A percentile compares a stretch with the other conserved stretches of the same genome.
Conservation (phyloP, 2,113 vertebrate genomes). For the Dicerorhinus sumatrensis region DNA sequence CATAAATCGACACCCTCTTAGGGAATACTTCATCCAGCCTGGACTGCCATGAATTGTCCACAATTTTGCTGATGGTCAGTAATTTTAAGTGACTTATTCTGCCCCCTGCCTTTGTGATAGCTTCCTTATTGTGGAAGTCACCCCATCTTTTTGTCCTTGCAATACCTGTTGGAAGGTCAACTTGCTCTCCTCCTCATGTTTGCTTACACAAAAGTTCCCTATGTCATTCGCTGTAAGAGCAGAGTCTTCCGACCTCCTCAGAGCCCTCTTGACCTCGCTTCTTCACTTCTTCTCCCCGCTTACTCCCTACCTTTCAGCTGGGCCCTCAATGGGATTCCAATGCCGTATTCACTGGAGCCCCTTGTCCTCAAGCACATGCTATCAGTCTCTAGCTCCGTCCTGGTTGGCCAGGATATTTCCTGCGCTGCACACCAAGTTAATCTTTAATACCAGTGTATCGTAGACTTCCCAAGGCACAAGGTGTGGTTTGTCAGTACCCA, state of each 20-base stretch:
- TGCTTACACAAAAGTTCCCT: not conserved
- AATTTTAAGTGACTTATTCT: slow-evolving; percentile 29
- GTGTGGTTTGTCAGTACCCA: slow-evolving; percentile 52
- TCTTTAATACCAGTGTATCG: not conserved
- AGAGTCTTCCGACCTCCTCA: slow-evolving; percentile 69
- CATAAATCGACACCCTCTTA: not conserved
- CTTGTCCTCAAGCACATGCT: slow-evolving; percentile 51
- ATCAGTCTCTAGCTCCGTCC: slow-evolving; percentile 56
- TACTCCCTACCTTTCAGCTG: not conserved
- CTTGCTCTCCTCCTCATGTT: slow-evolving; percentile 17
- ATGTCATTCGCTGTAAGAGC: slow-evolving; percentile 8
- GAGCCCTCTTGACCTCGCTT: slow-evolving; percentile 56
- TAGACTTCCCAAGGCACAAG: not conserved
- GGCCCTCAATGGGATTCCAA: slow-evolving; percentile 5
- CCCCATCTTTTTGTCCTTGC: slow-evolving; percentile 64
- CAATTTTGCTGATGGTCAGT: not conserved
- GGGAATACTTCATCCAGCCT: not conserved
- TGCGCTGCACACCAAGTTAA: slow-evolving; percentile 22
- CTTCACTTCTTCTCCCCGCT: not conserved
- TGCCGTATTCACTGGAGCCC: not conserved
- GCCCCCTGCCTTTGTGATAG: slow-evolving; percentile 59
- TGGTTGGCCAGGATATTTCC: slow-evolving; percentile 24
- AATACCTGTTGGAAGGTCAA: slow-evolving; percentile 74
- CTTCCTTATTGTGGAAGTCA: slow-evolving; percentile 50
- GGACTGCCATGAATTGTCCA: not conserved